phyloP scores from a whole-genome alignment of 1,140 invertebrate genomes.

The Ceratina australensis region DNA sequence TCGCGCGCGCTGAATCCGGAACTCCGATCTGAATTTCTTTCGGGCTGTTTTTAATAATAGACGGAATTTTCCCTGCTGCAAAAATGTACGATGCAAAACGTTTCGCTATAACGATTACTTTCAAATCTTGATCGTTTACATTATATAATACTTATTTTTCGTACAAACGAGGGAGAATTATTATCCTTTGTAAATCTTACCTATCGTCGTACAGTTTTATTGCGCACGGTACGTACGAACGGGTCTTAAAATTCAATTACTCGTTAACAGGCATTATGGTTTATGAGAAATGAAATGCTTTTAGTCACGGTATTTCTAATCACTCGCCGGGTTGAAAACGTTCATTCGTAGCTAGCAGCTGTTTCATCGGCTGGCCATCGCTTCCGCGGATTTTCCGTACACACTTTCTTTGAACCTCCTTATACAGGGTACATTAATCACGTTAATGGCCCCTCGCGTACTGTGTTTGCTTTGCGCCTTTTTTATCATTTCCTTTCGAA shows the following conservation, averaged over 20 bases:
- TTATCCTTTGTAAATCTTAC: too few relatives aligned
- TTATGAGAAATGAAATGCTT: slow-evolving; percentile 38
- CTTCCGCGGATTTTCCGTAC: slow-evolving; percentile 4
- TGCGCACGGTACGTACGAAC: neutral
- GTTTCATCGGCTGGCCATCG: slow-evolving; percentile 6
- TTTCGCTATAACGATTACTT: too few relatives aligned
- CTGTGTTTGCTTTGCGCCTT: neutral
- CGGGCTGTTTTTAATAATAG: too few relatives aligned
- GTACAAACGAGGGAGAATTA: too few relatives aligned
- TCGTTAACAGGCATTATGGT: slow-evolving; percentile 41
- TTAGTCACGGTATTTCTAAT: slow-evolving; percentile 38
- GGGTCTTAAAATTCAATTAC: slow-evolving; percentile 37
- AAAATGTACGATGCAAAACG: too few relatives aligned
- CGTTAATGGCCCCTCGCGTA: neutral
- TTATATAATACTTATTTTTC: too few relatives aligned
- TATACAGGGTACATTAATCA: neutral
- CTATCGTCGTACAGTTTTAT: too few relatives aligned
- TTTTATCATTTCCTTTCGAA: neutral
- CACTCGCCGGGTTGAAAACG: neutral
- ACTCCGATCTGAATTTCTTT: too few relatives aligned
- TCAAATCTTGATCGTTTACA: too few relatives aligned
- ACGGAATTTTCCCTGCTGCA: too few relatives aligned
- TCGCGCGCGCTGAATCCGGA: neutral
- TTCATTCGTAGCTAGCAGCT: neutral
- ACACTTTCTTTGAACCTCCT: neutral